Percentiles rank a stretch among this genome's conserved stretches.
Conservation (phyloP, 2,888 invertebrate species). For the Arrhopalites spinosus region DNA sequence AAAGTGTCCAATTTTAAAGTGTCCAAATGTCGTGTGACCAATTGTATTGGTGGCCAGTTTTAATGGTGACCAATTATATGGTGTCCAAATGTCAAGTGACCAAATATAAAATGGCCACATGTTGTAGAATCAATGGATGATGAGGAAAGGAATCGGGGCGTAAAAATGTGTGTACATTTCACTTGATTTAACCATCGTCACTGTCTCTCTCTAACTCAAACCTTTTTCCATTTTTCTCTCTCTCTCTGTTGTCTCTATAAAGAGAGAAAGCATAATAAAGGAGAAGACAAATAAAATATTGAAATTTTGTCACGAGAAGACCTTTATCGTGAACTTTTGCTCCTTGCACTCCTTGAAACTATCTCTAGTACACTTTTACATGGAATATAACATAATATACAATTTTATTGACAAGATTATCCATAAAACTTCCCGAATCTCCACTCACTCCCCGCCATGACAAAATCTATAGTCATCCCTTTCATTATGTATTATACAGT, state of each 20-base stretch:
- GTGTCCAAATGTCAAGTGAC: too few relatives aligned
- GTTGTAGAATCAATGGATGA: slow-evolving; percentile 23
- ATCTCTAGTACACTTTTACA: neutral
- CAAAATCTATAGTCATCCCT: neutral
- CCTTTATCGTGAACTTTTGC: slow-evolving; percentile 8
- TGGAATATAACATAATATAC: too few relatives aligned
- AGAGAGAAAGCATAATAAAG: neutral
- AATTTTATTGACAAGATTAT: neutral
- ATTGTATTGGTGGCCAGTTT: too few relatives aligned
- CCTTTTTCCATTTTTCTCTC: neutral
- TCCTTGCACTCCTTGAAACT: neutral
- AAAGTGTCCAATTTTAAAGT: too few relatives aligned
- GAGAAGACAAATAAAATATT: slow-evolving; percentile 11
- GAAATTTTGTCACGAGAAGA: slow-evolving; percentile 18
- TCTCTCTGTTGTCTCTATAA: neutral
- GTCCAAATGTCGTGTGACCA: neutral
- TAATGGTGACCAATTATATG: too few relatives aligned
- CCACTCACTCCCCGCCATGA: neutral
- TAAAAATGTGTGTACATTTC: slow-evolving; percentile 30
- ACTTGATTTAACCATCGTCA: slow-evolving; percentile 20
- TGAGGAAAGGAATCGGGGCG: slow-evolving; percentile 36
- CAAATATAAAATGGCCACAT: too few relatives aligned
- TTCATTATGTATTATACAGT: neutral
- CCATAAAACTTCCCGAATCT: neutral
- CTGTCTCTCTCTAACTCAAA: neutral